Base-by-base conservation (phyloP, 1,140 invertebrate species). In the Drosophila repletoides region DNA sequence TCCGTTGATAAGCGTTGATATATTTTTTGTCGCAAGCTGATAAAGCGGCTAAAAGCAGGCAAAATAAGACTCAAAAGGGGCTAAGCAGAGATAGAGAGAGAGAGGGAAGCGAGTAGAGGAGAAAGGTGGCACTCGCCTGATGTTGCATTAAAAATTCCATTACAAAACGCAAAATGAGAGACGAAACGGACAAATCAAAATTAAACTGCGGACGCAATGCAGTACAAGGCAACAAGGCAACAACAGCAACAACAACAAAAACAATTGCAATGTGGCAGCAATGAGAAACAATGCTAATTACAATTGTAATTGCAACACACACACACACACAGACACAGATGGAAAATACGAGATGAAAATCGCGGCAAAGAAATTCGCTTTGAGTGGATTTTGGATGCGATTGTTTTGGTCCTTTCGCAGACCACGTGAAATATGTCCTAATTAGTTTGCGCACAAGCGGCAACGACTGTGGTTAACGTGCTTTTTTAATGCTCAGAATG, bases 151-250 rank as follows among this genome's bases (percentile, higher is more conserved):
- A 76, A 86, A 86, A 86, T 86, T 86, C 80, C 80, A 86, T 86
- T 86, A 77, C 61, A 64, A 46, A 43, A 49, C 80, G 51, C 67
- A 68, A 67, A 84, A 75, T 68, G 75, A 66, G 75, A 66, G 52
- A 72, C 75, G 55, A 60, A 86, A 86, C 84, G 72, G 72, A 86
- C 81, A 86, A 86, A 76, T 86, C 80, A 86, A 86, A 86, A 86
- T 86, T 86, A 86, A 86, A 86, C 75, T 72, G 72, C 63, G 51
- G 63, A 52, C 61, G 53, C 63, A 72, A 56, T 70, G 59, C 53
- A 59, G 45, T 61, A 51, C 10, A 51, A 43, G 17, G 36, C 43
- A 26, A 43, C 48, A 17, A 29, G 46, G 10, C 33, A 55, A 10
- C 10, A 34, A 2, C 53, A 60, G 24, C 36, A 51, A 29, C 49